phyloP scores from a whole-genome alignment of 2,888 invertebrate species.

The Theretra japonica region DNA sequence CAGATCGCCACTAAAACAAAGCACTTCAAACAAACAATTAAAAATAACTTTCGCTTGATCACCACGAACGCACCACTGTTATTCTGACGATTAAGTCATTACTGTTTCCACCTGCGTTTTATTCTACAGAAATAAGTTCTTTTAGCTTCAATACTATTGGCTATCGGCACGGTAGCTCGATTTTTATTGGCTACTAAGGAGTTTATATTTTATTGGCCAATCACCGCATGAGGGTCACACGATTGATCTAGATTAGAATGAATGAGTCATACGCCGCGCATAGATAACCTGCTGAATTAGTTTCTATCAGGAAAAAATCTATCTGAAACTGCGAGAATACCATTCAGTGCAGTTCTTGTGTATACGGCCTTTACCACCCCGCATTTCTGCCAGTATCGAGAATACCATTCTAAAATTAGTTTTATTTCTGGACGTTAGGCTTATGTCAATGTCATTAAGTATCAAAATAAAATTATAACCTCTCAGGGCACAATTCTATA shows the following conservation, averaged over 20 bases:
- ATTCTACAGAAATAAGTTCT: slow-evolving; percentile 38
- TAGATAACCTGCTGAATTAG: background rate
- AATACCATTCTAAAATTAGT: background rate
- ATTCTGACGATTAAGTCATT: slow-evolving; percentile 27
- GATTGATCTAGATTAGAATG: background rate
- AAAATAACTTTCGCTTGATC: slow-evolving; percentile 25
- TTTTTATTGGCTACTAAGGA: slow-evolving; percentile 3
- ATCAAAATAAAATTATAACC: too few species aligned
- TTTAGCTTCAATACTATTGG: slow-evolving; percentile 36
- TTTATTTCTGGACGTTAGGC: background rate
- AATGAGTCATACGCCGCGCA: background rate
- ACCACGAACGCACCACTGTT: slow-evolving; percentile 27
- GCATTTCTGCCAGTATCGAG: too few species aligned
- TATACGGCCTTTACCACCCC: too few species aligned
- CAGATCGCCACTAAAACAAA: background rate
- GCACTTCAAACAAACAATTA: background rate
- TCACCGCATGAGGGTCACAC: background rate
- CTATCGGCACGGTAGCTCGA: slow-evolving; percentile 31
- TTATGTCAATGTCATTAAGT: background rate
- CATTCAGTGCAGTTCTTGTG: too few species aligned
- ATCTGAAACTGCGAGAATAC: background rate
- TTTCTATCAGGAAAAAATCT: background rate
- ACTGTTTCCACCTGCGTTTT: slow-evolving; percentile 40
- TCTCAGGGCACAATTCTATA: too few species aligned
- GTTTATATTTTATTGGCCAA: background rate